Base-by-base conservation (phyloP, 1,140 invertebrate species). In the Polypedilum pembai region DNA sequence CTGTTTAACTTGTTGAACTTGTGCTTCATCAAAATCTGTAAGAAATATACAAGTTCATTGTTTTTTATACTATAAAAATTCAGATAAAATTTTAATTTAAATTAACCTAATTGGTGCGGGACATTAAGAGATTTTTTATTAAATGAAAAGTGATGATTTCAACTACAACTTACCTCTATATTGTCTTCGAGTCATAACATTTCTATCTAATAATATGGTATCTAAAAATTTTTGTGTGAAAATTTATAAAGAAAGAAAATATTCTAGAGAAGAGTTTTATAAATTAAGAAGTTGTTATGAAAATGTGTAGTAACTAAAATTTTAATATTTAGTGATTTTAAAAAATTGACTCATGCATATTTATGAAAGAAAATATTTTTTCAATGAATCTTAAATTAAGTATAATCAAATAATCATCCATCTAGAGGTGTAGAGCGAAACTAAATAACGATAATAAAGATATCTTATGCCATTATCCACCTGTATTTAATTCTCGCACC, bases 401-500 rank as follows among this genome's bases (percentile, higher is more conserved):
- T 56, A 8, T 3, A 17, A 12, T 8, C 7, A 8, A 3, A 8
- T 3, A 17, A 12, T 8, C 7, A 8, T 1, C 10, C 45, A 56
- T 56, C 45, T 15, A 56, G 2, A 56, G 3, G 45, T 56, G 45
- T 15, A 56, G 8, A 12, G n/a, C 3, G 10, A 56, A 17, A 56
- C 10, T 2, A 56, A 15, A 8, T 2, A 56, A 56, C 45, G 45
- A 15, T 8, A 15, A 15, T 3, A 56, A 40, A 33, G 24, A 33
- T 33, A 33, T 3, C 5, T 33, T 33, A 3, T 33, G 24, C 24
- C 1, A 33, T 33, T 33, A 56, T 79, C 83, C 78, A 92, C 91
- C 94, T 86, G 94, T 94, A 84, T 98, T 96, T 33, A 98, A 87
- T 87, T 97, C 95, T 83, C 94, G 88, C 74, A 98, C 95, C 77